A percentile compares a stretch with the other conserved stretches of the same genome.
These are phyloP conservation scores for Rhopalosiphum padi DNA, from an alignment of 1,140 invertebrate genomes.

Conservation along the genomic window DNA sequence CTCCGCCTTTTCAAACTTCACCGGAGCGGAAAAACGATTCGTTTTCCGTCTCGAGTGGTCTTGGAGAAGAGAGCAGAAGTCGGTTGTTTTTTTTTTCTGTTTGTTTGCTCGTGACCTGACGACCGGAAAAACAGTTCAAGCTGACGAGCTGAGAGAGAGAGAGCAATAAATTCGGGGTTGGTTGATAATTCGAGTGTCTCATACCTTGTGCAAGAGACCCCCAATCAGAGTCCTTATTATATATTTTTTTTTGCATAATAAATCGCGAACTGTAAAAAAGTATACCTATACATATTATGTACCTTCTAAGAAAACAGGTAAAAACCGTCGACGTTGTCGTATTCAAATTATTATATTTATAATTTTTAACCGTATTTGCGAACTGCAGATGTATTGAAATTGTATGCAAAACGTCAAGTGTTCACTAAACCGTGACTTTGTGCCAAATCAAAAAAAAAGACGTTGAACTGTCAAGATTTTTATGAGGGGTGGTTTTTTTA, in stretches of 20 bases:
- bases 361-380: not conserved
- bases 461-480: constrained; percentile 55
- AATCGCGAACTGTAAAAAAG: constrained; percentile 22
- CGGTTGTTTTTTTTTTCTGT: not conserved
- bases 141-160: not conserved
- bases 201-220: not conserved
- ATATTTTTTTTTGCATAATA: constrained; percentile 45
- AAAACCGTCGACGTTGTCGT: constrained; percentile 35
- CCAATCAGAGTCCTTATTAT: constrained; percentile 49
- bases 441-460: constrained; percentile 55
- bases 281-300: not conserved
- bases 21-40: constrained; percentile 52
- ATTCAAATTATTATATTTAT: constrained; percentile 45
- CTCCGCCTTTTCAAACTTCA: constrained; percentile 39
- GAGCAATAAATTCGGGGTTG: constrained; percentile 44
- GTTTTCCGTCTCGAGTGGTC: constrained; percentile 53
- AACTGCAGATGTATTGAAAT: constrained; percentile 51
- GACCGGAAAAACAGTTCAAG: constrained; percentile 38
- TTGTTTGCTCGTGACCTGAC: not conserved
- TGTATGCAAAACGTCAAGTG: constrained; percentile 56
- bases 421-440: constrained; percentile 54
- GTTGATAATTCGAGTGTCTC: constrained; percentile 52
- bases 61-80: not conserved
- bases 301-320: constrained; percentile 50
- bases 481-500: constrained; percentile 26